phyloP scores from a whole-genome alignment of 2,113 vertebrate species.

The Mesembrinibis cayennensis region DNA sequence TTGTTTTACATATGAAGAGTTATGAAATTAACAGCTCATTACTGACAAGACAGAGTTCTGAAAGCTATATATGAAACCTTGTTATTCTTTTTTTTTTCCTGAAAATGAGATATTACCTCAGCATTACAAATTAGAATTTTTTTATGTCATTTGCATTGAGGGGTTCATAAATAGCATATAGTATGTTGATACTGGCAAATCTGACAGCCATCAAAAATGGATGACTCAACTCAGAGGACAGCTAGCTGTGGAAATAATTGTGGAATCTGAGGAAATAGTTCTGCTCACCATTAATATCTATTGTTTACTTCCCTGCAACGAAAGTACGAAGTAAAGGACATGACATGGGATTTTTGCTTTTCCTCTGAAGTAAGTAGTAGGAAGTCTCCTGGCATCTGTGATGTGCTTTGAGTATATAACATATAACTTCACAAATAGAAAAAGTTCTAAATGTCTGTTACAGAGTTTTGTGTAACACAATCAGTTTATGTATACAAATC shows the following conservation, averaged over 20 bases:
- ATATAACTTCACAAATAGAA: background rate
- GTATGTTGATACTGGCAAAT: background rate
- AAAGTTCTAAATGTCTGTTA: background rate
- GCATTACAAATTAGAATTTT: background rate
- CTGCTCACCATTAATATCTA: background rate
- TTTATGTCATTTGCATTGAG: background rate
- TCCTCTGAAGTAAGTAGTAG: background rate
- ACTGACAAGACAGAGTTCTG: background rate
- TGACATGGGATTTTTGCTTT: background rate
- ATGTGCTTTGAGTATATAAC: background rate
- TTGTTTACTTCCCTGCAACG: background rate
- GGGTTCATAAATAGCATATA: background rate
- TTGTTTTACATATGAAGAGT: background rate
- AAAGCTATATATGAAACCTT: background rate
- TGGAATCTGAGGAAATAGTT: background rate
- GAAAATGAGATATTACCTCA: background rate
- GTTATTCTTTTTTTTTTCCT: background rate
- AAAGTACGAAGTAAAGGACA: background rate
- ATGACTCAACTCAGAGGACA: background rate
- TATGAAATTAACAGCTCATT: background rate
- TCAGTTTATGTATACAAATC: background rate
- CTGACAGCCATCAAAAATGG: conserved; percentile 1
- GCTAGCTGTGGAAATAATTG: background rate
- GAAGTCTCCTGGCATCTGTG: background rate
- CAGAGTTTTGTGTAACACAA: background rate